phyloP scores from a whole-genome alignment of 2,888 invertebrate species.

The Metopia argyrocephala region DNA sequence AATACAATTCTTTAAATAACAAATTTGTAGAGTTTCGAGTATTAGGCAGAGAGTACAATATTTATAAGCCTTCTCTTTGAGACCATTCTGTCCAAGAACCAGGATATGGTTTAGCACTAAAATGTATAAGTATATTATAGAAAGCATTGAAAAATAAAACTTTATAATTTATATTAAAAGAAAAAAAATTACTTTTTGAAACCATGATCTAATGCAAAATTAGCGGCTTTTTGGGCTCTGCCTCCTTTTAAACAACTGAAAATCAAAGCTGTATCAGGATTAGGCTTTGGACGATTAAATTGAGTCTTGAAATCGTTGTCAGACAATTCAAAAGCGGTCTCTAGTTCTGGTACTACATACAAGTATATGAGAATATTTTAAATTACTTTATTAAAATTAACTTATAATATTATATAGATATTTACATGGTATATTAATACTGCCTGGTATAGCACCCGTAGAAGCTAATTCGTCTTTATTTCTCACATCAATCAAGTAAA shows the following conservation, averaged over 20 bases:
- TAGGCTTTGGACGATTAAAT: conserved; percentile 81
- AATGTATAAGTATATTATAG: conserved; percentile 17
- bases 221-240: conserved; percentile 83
- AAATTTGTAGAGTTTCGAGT: background rate
- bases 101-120: conserved; percentile 75
- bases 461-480: conserved; percentile 85
- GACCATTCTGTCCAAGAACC: conserved; percentile 79
- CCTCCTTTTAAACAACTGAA: conserved; percentile 86
- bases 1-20: no score
- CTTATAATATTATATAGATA: conserved; percentile 52
- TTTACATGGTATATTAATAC: conserved; percentile 88
- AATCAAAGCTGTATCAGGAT: conserved; percentile 81
- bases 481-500: conserved; percentile 87
- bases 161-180: background rate
- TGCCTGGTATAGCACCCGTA: conserved; percentile 86
- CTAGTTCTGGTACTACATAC: conserved; percentile 74
- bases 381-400: background rate
- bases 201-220: conserved; percentile 77
- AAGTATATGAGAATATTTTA: no score
- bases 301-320: conserved; percentile 76
- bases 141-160: conserved; percentile 8
- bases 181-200: conserved; percentile 73
- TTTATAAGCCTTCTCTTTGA: conserved; percentile 71
- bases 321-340: conserved; percentile 71
- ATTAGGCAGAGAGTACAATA: background rate